phyloP scores from a whole-genome alignment of 2,888 invertebrate genomes.

The Atrina japonica region DNA sequence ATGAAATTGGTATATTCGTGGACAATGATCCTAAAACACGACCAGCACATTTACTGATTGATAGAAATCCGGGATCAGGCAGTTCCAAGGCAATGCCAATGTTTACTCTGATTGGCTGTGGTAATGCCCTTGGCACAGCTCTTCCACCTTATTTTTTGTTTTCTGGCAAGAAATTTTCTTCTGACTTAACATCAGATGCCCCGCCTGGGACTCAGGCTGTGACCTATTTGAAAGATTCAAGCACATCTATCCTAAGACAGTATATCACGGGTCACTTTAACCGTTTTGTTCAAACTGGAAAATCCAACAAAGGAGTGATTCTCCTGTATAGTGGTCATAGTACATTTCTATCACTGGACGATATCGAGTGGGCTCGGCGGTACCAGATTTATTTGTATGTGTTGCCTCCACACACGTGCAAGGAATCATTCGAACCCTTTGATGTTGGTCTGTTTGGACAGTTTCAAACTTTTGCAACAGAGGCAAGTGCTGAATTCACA shows the following conservation, averaged over 20 bases:
- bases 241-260: background rate
- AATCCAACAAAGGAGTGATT: background rate
- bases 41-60: background rate
- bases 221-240: background rate
- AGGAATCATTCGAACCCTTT: background rate
- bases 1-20: background rate
- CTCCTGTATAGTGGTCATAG: conserved; percentile 1
- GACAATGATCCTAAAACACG: background rate
- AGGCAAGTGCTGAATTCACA: background rate
- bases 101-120: conserved; percentile 1
- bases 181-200: background rate
- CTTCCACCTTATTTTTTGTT: background rate
- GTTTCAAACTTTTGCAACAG: background rate
- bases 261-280: background rate
- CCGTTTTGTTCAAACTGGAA: background rate
- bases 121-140: conserved; percentile 1
- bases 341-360: background rate
- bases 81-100: background rate
- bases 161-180: background rate
- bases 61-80: background rate
- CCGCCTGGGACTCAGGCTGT: background rate
- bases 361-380: conserved; percentile 1
- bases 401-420: background rate
- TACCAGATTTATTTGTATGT: background rate
- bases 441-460: conserved; percentile 4